Evolutionary conservation across 2,113 vertebrate genomes (phyloP), one percentile per base, ranked within the genome.

Genomic region (Lucifuga dentata): DNA sequence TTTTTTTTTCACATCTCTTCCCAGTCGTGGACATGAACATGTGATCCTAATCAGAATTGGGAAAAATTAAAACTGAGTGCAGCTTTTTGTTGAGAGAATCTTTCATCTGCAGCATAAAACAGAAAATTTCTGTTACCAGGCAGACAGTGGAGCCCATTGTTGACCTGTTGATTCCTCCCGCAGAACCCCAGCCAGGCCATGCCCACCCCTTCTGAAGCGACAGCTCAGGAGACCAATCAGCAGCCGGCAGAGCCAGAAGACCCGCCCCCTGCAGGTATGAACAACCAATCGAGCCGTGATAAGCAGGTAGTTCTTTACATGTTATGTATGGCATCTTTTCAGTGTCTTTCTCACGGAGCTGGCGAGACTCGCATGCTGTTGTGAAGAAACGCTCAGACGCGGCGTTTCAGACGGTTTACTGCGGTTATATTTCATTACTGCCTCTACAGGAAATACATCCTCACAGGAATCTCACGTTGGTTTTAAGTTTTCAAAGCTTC

Each of bases 211-310:
- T 10, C 48, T 0, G 57, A 64, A 15, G 59, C 9, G 64, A 61
- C 68, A 1, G 33, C 39, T 5, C 35, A 46, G 65, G 68, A 61
- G 55, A 32, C 82, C 76, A 70, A 53, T 19, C 55, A 78, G 0
- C 9, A 71, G 44, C 53, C 15, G 1, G 49, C 20, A 8, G 71
- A 79, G 3, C 13, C 5, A 0, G 65, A 81, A 41, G 78, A 46
- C 69, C 73, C 78, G 26, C 79, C 79, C 38, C 49, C 67, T 23
- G 44, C 65, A 78, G 86, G 89, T 90, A 87, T 0, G 36, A 20
- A 6, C 8, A 2, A 13, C 82, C 83, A 82, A 63, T 72, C 6
- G 33, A 1, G 3, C 13, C 9, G 17, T 6, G 33, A 23, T 5
- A 1, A 39, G 0, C 8, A 1, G 9, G 20, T 49, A 15, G 49